Conservation (phyloP, 1,140 invertebrate genomes). For the Pentalonia nigronervosa region DNA sequence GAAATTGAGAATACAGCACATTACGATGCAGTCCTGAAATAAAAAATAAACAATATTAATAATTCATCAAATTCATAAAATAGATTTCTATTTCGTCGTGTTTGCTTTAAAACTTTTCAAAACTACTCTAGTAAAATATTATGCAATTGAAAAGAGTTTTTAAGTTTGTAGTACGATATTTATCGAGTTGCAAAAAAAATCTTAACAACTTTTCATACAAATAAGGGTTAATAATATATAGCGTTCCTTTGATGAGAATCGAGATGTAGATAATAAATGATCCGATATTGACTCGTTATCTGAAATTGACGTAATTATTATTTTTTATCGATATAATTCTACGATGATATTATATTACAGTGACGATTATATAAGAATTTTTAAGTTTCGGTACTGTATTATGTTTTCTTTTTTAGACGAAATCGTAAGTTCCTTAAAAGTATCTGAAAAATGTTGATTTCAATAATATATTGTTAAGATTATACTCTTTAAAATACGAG, state of each 20-base stretch:
- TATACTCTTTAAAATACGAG: neutral
- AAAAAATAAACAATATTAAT: slow-evolving; percentile 9
- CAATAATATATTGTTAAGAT: neutral
- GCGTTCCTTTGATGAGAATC: neutral
- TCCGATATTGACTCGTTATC: neutral
- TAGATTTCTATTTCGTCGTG: neutral
- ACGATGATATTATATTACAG: neutral
- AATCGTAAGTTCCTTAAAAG: neutral
- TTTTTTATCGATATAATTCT: too few relatives aligned
- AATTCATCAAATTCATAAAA: neutral
- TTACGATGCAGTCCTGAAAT: slow-evolving; percentile 56
- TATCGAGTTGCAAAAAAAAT: neutral
- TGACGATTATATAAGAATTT: neutral
- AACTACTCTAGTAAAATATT: slow-evolving; percentile 19
- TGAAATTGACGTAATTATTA: too few relatives aligned
- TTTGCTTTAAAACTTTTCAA: neutral
- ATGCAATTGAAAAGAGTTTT: neutral
- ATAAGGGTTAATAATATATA: neutral
- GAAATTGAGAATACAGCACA: slow-evolving; percentile 36
- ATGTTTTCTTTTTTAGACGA: neutral
- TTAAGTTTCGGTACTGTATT: neutral
- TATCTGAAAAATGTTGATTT: neutral
- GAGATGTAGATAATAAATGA: neutral
- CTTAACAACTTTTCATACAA: neutral
- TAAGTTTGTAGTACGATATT: neutral